These are phyloP conservation scores for Australoheros facetus DNA, from an alignment of 2,797 vertebrate genomes.

Conservation along the genomic window DNA sequence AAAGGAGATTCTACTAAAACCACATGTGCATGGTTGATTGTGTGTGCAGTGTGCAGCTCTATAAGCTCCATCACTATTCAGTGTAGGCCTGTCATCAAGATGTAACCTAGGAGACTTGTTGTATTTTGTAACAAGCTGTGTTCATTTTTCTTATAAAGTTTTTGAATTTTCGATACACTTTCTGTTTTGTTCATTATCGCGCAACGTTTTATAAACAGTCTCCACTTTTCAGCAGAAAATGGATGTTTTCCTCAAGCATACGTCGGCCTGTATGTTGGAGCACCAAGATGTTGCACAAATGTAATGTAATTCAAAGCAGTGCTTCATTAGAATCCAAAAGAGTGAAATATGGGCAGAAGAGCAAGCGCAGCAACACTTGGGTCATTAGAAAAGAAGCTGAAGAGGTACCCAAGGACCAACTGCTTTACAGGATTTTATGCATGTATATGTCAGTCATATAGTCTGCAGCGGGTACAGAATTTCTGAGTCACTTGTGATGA, in stretches of 20 bases:
- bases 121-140: constrained; percentile 25
- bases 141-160: constrained; percentile 50
- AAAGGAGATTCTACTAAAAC: constrained; percentile 25
- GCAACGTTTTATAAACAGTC: constrained; percentile 35
- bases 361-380: constrained; percentile 3
- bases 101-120: constrained; percentile 4
- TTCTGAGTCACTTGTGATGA: background rate
- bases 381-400: constrained; percentile 41
- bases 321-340: constrained; percentile 20
- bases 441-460: background rate
- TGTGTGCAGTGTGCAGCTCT: constrained; percentile 7
- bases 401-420: constrained; percentile 15
- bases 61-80: background rate
- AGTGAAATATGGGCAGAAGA: constrained; percentile 32
- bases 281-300: constrained; percentile 3
- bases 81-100: constrained; percentile 6
- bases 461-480: background rate
- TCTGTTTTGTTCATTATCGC: constrained; percentile 34
- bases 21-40: constrained; percentile 18
- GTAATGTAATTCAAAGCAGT: constrained; percentile 56
- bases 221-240: constrained; percentile 12
- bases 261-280: constrained; percentile 16
- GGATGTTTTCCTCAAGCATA: constrained; percentile 28
- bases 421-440: constrained; percentile 21
- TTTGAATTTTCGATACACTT: constrained; percentile 34